These are phyloP conservation scores for Rynchops niger DNA, from an alignment of 2,113 vertebrate species.

Conservation along the genomic window DNA sequence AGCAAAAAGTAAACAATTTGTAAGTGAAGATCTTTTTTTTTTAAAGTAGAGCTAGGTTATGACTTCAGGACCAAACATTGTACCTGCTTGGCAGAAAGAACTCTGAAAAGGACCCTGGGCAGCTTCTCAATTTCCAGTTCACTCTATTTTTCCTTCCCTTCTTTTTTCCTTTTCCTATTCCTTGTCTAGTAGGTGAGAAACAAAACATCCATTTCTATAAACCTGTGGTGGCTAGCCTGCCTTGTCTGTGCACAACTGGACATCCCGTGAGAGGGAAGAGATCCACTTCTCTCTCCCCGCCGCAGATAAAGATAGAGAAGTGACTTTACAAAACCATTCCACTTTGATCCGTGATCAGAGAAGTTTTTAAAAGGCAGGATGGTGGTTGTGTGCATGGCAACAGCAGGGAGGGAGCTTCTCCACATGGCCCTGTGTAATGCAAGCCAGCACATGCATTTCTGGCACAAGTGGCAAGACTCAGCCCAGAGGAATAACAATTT, in stretches of 20 bases:
- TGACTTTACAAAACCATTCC: not conserved
- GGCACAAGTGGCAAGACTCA: not conserved
- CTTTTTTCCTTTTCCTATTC: not conserved
- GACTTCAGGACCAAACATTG: not conserved
- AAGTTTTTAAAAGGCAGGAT: not conserved
- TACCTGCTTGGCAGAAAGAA: not conserved
- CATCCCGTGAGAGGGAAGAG: not conserved
- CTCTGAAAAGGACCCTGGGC: not conserved
- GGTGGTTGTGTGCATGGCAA: not conserved
- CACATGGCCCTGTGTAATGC: not conserved
- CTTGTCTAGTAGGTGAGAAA: not conserved
- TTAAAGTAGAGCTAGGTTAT: not conserved
- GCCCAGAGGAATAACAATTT: not conserved
- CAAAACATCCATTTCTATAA: not conserved
- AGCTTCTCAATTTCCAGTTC: not conserved
- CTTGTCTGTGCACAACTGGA: fast-evolving
- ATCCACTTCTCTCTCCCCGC: not conserved
- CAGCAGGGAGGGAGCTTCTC: not conserved
- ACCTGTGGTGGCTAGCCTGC: not conserved
- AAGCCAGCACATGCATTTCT: not conserved
- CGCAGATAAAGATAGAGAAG: not conserved
- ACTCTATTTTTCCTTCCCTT: not conserved
- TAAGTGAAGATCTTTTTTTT: not conserved
- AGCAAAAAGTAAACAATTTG: not conserved
- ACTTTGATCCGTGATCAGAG: not conserved